A percentile compares a stretch with the other conserved stretches of the same genome.
Conservation (phyloP, 2,113 vertebrate species). For the Tragelaphus imberbis region DNA sequence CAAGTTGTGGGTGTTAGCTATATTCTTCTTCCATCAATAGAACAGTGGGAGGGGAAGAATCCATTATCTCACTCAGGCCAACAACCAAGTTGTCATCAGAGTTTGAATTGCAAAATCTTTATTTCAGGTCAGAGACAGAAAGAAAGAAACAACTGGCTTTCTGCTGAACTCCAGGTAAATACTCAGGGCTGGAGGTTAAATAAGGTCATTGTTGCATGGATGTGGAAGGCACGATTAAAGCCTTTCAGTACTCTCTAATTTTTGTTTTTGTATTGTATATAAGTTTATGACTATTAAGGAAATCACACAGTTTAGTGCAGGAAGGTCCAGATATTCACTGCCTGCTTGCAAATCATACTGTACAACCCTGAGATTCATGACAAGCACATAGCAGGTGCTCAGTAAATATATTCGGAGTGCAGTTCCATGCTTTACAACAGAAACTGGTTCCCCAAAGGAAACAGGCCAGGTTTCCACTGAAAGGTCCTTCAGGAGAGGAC, state of each 20-base stretch:
- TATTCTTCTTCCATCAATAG: conserved; percentile 17
- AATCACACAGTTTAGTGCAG: neutral
- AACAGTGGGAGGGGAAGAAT: conserved; percentile 24
- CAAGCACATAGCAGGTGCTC: neutral
- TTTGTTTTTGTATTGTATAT: neutral
- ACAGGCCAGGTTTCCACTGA: neutral
- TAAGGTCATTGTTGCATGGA: neutral
- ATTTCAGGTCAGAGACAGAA: conserved; percentile 1
- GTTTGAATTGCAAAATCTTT: conserved; percentile 4
- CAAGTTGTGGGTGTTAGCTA: neutral
- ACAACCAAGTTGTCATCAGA: conserved; percentile 15
- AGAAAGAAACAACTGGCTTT: neutral
- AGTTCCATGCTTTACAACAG: neutral
- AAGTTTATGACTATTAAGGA: neutral
- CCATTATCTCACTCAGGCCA: conserved; percentile 5
- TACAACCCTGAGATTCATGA: neutral
- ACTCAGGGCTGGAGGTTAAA: neutral
- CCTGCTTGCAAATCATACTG: neutral
- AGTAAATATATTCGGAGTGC: neutral
- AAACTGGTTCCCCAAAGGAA: neutral
- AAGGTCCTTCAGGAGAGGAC: neutral
- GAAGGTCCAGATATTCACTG: neutral
- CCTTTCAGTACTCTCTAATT: neutral
- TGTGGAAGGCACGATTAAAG: neutral
- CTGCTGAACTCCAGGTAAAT: neutral